Evolutionary conservation across 2,113 vertebrate species (phyloP).

Genomic region (Pelusios castaneus): DNA sequence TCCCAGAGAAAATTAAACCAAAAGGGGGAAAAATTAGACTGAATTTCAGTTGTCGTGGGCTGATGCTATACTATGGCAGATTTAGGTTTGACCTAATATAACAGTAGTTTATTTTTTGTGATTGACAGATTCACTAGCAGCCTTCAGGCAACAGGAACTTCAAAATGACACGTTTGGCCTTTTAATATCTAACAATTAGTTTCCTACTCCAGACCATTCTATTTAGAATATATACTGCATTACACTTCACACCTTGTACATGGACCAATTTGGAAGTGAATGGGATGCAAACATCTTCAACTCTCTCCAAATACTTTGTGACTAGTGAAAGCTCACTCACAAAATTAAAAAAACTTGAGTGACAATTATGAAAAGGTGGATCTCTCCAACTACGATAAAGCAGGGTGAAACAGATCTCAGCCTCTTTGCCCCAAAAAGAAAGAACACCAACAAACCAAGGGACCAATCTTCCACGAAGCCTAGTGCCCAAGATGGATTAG

Average conservation of each 20-base stretch:
- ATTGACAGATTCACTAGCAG: not conserved
- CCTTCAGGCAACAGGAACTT: not conserved
- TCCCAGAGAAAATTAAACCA: not conserved
- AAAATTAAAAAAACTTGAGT: fast-evolving
- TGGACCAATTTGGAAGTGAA: too few relatives aligned
- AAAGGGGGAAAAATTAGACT: not conserved
- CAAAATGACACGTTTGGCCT: not conserved
- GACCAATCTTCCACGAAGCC: not conserved
- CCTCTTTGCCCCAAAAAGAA: not conserved
- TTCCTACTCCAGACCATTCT: not conserved
- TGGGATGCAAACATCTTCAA: not conserved
- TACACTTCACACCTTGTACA: not conserved
- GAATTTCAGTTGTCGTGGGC: not conserved
- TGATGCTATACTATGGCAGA: not conserved
- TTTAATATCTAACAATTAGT: not conserved
- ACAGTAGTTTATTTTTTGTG: fast-evolving
- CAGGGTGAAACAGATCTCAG: not conserved
- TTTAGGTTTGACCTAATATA: not conserved
- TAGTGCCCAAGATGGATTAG: not conserved
- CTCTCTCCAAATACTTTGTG: not conserved
- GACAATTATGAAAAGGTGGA: fast-evolving
- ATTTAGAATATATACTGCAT: fast-evolving
- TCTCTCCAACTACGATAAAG: fast-evolving
- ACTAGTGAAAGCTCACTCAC: not conserved
- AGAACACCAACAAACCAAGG: not conserved